A percentile compares a stretch with the other conserved stretches of the same genome.
Evolutionary conservation across 2,888 invertebrate species (phyloP).

Genomic region (Caenorhabditis panamensis): DNA sequence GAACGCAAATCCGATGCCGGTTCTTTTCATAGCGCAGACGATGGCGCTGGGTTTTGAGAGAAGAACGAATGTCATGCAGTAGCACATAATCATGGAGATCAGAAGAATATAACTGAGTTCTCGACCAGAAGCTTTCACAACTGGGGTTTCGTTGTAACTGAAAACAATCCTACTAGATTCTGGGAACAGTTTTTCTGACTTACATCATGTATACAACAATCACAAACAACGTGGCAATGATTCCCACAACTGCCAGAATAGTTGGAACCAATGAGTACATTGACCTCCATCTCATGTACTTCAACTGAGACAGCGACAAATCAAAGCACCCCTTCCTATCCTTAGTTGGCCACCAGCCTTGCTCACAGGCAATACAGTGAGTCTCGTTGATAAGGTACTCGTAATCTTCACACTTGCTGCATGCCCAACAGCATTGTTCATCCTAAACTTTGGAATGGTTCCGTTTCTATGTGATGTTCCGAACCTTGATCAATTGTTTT

Average conservation of each 20-base stretch:
- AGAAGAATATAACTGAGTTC: slow-evolving; percentile 87
- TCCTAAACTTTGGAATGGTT: slow-evolving; percentile 74
- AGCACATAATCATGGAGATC: slow-evolving; percentile 86
- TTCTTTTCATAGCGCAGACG: slow-evolving; percentile 85
- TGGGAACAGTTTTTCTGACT: too few relatives aligned
- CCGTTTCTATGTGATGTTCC: not conserved
- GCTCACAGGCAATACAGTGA: slow-evolving; percentile 77
- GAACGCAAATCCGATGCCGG: slow-evolving; percentile 87
- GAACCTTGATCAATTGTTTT: slow-evolving; percentile 82
- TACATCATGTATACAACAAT: slow-evolving; percentile 84
- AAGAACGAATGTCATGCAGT: slow-evolving; percentile 86
- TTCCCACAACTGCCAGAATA: slow-evolving; percentile 84
- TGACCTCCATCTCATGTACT: slow-evolving; percentile 85
- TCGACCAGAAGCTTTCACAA: slow-evolving; percentile 87
- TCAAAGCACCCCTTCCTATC: slow-evolving; percentile 75
- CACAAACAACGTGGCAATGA: slow-evolving; percentile 85
- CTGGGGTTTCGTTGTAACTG: slow-evolving; percentile 85
- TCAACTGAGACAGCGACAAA: slow-evolving; percentile 72
- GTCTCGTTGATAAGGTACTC: slow-evolving; percentile 79
- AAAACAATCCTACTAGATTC: too few relatives aligned
- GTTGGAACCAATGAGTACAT: slow-evolving; percentile 86
- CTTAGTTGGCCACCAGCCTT: slow-evolving; percentile 73
- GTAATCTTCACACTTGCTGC: slow-evolving; percentile 79
- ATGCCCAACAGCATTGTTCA: slow-evolving; percentile 83
- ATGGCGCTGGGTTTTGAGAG: slow-evolving; percentile 86